Base-by-base conservation (phyloP, 1,140 invertebrate genomes). In the Macrostomum lignano region DNA sequence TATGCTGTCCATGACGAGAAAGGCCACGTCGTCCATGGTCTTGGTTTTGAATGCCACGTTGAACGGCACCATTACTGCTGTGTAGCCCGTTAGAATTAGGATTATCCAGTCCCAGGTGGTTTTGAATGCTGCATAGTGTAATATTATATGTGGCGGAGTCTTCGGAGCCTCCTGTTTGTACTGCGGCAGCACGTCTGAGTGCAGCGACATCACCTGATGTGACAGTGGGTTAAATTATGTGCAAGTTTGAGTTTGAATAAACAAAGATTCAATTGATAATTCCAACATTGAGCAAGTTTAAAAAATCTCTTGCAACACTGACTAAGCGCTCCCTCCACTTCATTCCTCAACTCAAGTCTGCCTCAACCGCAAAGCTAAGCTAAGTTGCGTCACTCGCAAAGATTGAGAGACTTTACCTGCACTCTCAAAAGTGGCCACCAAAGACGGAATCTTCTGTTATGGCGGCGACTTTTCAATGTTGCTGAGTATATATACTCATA, bases 81-180 rank as follows among this genome's bases (percentile, higher is more conserved):
- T 98, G 67, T 98, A 98, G 67, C 96, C 96, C 41, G 91, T 98
- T 47, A 98, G 69, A 64, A 81, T 84, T 36, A 96, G 68, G 55
- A 98, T 98, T 51, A 94, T 77, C 88, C 88, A 98, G 64, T 96
- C 88, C 86, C 88, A 98, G 49, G 84, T 81, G 40, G 82, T 79
- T 64, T 84, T 84, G 62, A 94, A 94, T 40, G 82, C 78, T 43
- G 79, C 88, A 63, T 94, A 93, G 63, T 96, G 88, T 33, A 96
- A 67, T 52, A 96, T 84, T 40, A 88, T 94, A 69, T 81, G 91
- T 60, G 79, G 79, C 59, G 88, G 77, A 23, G 91, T 98, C 63
- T 96, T 98, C 30, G 91, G 91, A 31, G 88, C 86, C 69, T 98
- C 91, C 62, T 96, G 84, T 38, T 86, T 70, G 63, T 98, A 96